Conservation (phyloP, 1,140 invertebrate genomes). For the Pseudomyrmex concolor region DNA sequence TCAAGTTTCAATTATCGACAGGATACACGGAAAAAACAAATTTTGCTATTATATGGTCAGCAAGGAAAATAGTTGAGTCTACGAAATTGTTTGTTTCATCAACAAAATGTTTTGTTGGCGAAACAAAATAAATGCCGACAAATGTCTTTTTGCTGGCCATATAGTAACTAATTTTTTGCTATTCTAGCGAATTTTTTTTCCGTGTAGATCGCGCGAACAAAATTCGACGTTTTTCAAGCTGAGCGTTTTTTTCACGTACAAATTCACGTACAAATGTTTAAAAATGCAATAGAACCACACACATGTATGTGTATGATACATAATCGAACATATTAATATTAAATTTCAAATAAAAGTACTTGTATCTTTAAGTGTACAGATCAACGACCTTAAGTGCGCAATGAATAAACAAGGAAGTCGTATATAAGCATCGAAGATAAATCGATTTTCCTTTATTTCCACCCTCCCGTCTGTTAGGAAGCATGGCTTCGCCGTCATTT, state of each 20-base stretch:
- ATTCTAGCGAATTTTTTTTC: no score
- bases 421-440: neutral
- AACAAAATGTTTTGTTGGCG: no score
- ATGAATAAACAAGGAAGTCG: neutral
- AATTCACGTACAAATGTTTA: neutral
- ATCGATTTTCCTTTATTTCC: conserved; percentile 31
- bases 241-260: no score
- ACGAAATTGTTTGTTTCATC: no score
- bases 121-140: no score
- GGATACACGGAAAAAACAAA: no score
- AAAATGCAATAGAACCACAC: neutral
- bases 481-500: conserved; percentile 28
- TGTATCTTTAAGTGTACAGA: neutral
- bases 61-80: no score
- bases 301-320: neutral
- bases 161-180: no score
- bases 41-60: no score
- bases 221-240: no score
- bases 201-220: neutral
- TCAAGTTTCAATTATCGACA: neutral
- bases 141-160: no score
- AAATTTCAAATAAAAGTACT: neutral
- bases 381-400: neutral
- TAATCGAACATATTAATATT: neutral
- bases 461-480: neutral